Base-by-base conservation (phyloP, 2,888 invertebrate genomes). In the Clivina fossor region DNA sequence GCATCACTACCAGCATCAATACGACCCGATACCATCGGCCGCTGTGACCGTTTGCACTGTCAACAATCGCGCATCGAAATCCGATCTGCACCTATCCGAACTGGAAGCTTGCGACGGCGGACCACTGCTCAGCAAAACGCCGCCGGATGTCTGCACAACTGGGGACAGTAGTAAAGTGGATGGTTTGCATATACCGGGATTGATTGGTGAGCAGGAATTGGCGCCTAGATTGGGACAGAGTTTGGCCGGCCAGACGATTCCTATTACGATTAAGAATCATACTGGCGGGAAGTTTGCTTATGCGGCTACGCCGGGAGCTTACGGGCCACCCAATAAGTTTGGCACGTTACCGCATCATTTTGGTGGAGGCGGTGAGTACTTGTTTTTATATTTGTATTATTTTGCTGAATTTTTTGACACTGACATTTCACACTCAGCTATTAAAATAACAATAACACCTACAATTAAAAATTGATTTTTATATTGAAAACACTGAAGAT, bases 221-320 rank as follows among this genome's bases (percentile, higher is more conserved):
- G 56, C 58, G 13, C 56, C 40, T 24, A 51, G 51, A 43, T 49
- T 40, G 59, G 60, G 44, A 57, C 62, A 55, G 56, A 63, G 59
- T 15, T 64, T 75, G 40, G 74, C 73, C n/a, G 75, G 75, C 4
- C 74, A 75, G 58, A 76, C 76, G 4, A 69, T 76, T 43, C 76
- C 76, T 22, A 76, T 76, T 47, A 74, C 72, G 15, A 71, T 76
- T 37, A 74, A 75, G 60, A 72, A 70, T 59, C 69, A 68, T 58
- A 18, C 18, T 9, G 53, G 53, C 4, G 43, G 26, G 13, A 53
- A 53, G 28, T 53, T 44, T 26, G 9, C 40, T 11, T 71, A 67
- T 56, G 64, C 66, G 20, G 62, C 67, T 15, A 63, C 67, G 15
- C 61, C 56, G 49, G 56, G 54, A 51, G 65, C 40, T 63, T 66